These are phyloP conservation scores for Scomber japonicus DNA, from an alignment of 2,113 vertebrate species.

Conservation along the genomic window DNA sequence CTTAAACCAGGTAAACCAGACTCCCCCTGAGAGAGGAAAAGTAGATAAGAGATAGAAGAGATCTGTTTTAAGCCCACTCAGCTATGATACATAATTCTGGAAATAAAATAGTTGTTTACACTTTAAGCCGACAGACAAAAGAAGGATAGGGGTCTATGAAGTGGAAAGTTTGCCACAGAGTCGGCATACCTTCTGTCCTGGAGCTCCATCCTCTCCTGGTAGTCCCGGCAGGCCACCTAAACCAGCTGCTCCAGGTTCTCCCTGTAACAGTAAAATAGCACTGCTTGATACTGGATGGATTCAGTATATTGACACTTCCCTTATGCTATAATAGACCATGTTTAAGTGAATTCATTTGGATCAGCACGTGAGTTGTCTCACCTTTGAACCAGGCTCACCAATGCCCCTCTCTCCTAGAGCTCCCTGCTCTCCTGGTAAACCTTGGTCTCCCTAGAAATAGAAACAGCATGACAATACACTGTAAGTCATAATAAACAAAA, in stretches of 20 bases:
- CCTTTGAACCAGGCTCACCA: conserved; percentile 88
- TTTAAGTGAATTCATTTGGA: not conserved
- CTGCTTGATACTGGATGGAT: conserved; percentile 5
- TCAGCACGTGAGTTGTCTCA: conserved; percentile 40
- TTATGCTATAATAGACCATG: not conserved
- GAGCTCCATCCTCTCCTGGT: conserved; percentile 90
- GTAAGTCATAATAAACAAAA: not conserved
- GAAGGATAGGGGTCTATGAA: not conserved
- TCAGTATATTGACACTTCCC: not conserved
- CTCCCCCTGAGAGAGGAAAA: conserved; percentile 84
- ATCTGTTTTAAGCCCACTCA: not conserved
- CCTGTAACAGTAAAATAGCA: conserved; percentile 73
- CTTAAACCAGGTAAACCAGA: conserved; percentile 87
- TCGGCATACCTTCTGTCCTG: conserved; percentile 87
- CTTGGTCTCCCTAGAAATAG: conserved; percentile 86
- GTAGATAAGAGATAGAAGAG: not conserved
- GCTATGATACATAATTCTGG: not conserved
- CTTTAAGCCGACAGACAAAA: not conserved
- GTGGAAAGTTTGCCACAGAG: not conserved
- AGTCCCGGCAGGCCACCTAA: conserved; percentile 88
- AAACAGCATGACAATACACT: not conserved
- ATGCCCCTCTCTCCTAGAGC: conserved; percentile 86
- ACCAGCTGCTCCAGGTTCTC: conserved; percentile 87
- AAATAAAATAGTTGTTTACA: not conserved
- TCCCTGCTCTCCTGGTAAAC: conserved; percentile 90